Conservation (phyloP, 37 sponge, comb jelly and placozoan genomes). For the Hormiphora californensis region DNA sequence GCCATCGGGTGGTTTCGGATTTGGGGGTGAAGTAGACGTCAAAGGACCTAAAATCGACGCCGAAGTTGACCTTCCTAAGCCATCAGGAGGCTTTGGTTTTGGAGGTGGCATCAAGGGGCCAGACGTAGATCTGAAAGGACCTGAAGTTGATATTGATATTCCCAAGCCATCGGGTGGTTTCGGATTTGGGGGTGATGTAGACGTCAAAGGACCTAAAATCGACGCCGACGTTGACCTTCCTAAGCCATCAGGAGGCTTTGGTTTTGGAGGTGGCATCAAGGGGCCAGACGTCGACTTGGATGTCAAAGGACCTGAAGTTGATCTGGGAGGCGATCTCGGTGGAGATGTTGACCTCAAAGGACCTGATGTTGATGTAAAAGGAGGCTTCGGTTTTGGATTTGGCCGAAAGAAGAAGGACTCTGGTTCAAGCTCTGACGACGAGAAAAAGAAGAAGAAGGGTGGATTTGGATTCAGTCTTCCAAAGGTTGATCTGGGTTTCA, state of each 20-base stretch:
- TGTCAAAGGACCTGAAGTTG: not conserved
- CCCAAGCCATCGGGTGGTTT: no score
- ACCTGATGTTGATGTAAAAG: not conserved
- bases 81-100: not conserved
- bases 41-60: not conserved
- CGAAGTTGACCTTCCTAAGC: constrained; percentile 10
- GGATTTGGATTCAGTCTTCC: not conserved
- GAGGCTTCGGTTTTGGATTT: not conserved
- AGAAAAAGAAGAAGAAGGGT: constrained; percentile 44
- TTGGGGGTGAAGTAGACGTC: constrained; percentile 24
- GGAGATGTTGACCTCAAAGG: no score
- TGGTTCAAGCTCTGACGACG: not conserved
- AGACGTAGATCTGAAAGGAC: not conserved
- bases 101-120: no score
- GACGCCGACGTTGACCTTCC: constrained; percentile 5
- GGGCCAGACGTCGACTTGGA: constrained; percentile 2
- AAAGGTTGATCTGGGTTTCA: constrained; percentile 23
- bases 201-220: not conserved
- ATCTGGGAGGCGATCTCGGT: no score
- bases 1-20: no score
- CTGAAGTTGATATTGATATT: constrained; percentile 17
- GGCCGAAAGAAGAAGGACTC: not conserved
- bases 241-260: no score
- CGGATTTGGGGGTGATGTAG: no score
- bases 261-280: constrained; percentile 14